Conservation (phyloP, 2,113 vertebrate genomes). For the Sinosuthora webbiana region DNA sequence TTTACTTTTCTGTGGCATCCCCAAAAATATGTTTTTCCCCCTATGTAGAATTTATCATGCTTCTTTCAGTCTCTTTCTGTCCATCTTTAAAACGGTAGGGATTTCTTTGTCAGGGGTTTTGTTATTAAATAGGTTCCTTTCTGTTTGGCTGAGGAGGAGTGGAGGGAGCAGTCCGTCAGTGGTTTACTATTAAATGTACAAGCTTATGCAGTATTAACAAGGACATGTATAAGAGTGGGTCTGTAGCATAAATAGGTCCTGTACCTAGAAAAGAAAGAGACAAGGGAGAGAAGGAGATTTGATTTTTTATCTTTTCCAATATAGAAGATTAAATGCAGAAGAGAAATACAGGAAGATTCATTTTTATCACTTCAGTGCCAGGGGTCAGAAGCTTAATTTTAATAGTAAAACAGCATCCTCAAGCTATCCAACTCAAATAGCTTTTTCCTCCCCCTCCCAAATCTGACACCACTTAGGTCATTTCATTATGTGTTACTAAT, state of each 20-base stretch:
- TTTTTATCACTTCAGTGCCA: slow-evolving; percentile 58
- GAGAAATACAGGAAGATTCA: slow-evolving; percentile 38
- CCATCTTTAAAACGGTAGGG: slow-evolving; percentile 40
- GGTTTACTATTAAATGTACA: slow-evolving; percentile 81
- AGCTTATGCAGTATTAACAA: slow-evolving; percentile 85
- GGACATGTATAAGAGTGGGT: slow-evolving; percentile 79
- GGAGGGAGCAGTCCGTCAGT: slow-evolving; percentile 73
- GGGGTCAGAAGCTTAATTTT: slow-evolving; percentile 58
- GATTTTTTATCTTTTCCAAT: slow-evolving; percentile 32
- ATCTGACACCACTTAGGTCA: slow-evolving; percentile 17
- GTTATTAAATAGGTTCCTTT: slow-evolving; percentile 44
- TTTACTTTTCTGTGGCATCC: slow-evolving; percentile 73
- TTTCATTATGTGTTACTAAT: slow-evolving; percentile 52
- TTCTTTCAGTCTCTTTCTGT: slow-evolving; percentile 76
- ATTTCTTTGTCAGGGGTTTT: slow-evolving; percentile 21
- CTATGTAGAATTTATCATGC: slow-evolving; percentile 77
- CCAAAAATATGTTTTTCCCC: slow-evolving; percentile 72
- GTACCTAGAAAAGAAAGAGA: slow-evolving; percentile 76
- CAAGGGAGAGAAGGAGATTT: slow-evolving; percentile 15
- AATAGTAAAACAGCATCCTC: slow-evolving; percentile 56
- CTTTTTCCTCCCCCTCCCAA: background rate
- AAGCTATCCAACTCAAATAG: slow-evolving; percentile 25
- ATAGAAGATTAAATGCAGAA: slow-evolving; percentile 37
- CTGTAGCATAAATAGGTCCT: slow-evolving; percentile 73
- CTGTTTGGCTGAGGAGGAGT: slow-evolving; percentile 33